Conservation (phyloP, 2,888 invertebrate genomes). For the Eueremaeus valkanovi region DNA sequence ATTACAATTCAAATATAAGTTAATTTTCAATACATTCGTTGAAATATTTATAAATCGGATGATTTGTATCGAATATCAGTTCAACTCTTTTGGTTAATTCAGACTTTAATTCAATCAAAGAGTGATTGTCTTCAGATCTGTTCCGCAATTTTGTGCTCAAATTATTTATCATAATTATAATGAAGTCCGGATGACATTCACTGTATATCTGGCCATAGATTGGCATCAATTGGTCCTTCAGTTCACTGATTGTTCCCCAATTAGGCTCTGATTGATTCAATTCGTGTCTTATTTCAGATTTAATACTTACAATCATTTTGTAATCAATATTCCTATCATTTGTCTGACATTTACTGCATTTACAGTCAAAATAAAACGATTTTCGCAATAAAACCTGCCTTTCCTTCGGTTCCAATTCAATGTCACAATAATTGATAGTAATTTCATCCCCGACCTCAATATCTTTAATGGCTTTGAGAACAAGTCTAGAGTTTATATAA, state of each 20-base stretch:
- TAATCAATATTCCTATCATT: background rate
- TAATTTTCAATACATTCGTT: background rate
- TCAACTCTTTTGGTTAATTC: background rate
- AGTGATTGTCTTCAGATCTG: background rate
- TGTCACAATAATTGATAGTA: constrained; percentile 1
- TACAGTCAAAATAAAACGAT: background rate
- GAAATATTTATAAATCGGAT: background rate
- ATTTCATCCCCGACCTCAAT: constrained; percentile 9
- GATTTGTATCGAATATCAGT: constrained; percentile 11
- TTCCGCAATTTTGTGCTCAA: background rate
- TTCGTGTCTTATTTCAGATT: background rate
- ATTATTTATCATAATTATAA: background rate
- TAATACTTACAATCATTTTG: background rate
- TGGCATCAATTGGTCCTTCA: background rate
- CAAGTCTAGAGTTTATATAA: background rate
- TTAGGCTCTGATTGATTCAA: background rate
- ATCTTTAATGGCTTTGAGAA: constrained; percentile 6
- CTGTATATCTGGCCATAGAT: background rate
- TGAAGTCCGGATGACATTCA: background rate
- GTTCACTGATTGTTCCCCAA: background rate
- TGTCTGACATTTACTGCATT: background rate
- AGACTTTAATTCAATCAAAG: background rate
- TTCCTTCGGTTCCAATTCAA: background rate
- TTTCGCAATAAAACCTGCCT: background rate
- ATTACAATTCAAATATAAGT: background rate